phyloP scores from a whole-genome alignment of 2,113 vertebrate genomes.

The Mesoclemmys tuberculata region DNA sequence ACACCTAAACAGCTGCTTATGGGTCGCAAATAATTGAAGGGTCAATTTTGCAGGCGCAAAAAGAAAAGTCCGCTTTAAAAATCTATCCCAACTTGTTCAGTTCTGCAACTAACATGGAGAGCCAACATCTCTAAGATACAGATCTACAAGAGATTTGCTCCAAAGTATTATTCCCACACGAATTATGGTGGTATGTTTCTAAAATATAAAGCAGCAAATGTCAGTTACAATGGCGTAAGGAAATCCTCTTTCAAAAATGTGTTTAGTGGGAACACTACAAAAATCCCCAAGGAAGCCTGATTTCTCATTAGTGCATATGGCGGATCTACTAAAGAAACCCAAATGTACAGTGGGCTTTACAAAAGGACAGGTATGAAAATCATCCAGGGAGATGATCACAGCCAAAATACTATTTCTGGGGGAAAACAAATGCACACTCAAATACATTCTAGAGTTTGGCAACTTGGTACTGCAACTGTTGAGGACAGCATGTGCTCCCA shows the following conservation, averaged over 20 bases:
- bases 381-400: background rate
- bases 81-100: background rate
- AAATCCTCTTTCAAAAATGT: background rate
- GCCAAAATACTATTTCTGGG: background rate
- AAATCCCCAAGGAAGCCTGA: background rate
- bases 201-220: background rate
- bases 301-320: background rate
- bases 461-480: conserved; percentile 8
- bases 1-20: background rate
- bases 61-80: background rate
- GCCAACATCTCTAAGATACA: background rate
- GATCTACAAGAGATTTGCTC: background rate
- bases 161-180: background rate
- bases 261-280: background rate
- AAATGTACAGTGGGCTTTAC: background rate
- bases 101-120: background rate
- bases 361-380: background rate
- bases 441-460: background rate
- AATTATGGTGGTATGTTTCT: background rate
- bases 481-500: conserved; percentile 3
- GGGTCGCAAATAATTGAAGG: background rate
- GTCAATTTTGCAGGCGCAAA: background rate
- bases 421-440: conserved; percentile 1
- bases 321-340: background rate
- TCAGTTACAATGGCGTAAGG: background rate